A percentile compares a stretch with the other conserved stretches of the same genome.
Conservation (phyloP, 2,888 invertebrate genomes). For the Anorthoa munda region DNA sequence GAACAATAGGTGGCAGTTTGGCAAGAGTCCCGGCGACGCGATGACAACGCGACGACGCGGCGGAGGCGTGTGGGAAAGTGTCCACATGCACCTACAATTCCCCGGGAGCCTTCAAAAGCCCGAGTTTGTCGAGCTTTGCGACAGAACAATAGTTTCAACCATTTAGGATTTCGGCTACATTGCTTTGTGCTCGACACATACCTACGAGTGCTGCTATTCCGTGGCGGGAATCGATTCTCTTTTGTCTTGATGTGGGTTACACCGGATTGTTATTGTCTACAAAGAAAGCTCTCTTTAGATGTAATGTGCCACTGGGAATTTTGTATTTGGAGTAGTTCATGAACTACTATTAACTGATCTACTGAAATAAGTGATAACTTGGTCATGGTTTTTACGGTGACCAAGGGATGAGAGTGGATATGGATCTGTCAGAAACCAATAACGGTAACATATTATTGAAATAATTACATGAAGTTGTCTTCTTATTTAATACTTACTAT, state of each 20-base stretch:
- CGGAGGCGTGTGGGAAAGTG: conserved; percentile 71
- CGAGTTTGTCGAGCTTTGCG: conserved; percentile 58
- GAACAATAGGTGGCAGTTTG: conserved; percentile 67
- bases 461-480: not conserved
- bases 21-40: conserved; percentile 58
- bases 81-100: conserved; percentile 69
- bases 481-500: not conserved
- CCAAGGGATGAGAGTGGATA: not conserved
- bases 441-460: not conserved
- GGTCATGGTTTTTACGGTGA: not conserved
- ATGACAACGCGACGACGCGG: conserved; percentile 31
- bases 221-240: conserved; percentile 65
- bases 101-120: conserved; percentile 53
- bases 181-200: conserved; percentile 58
- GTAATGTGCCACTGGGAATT: conserved; percentile 23
- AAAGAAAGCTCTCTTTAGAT: conserved; percentile 39
- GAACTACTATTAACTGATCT: not conserved
- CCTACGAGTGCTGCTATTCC: conserved; percentile 59
- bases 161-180: conserved; percentile 67
- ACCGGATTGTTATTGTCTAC: conserved; percentile 38
- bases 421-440: not conserved
- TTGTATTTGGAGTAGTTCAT: not conserved
- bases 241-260: conserved; percentile 58
- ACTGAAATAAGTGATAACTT: not conserved
- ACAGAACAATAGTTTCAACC: conserved; percentile 67